Percentiles rank a stretch among this genome's conserved stretches.
These are phyloP conservation scores for Glaucidium brasilianum DNA, from an alignment of 2,113 vertebrate genomes.

Conservation along the genomic window DNA sequence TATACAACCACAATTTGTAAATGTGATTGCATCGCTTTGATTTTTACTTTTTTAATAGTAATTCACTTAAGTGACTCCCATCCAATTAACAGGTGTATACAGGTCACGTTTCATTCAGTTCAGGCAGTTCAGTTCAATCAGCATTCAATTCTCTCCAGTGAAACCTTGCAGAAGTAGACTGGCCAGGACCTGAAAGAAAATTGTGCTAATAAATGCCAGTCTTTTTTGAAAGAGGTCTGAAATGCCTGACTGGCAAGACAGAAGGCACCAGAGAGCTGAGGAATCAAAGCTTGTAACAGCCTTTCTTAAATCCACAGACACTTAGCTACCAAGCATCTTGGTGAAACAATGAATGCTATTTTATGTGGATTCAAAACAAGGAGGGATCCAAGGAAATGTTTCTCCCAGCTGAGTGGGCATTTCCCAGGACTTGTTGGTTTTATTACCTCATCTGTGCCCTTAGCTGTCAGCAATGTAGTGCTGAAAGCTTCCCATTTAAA, in stretches of 20 bases:
- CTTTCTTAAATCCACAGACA: neutral
- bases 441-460: slow-evolving; percentile 58
- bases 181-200: neutral
- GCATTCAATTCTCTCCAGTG: neutral
- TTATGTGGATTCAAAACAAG: neutral
- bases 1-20: neutral
- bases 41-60: neutral
- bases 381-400: slow-evolving; percentile 17
- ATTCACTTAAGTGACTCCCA: neutral
- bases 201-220: neutral
- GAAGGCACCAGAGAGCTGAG: slow-evolving; percentile 28
- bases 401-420: slow-evolving; percentile 20
- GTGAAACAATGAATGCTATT: neutral
- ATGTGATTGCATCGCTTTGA: neutral
- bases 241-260: neutral
- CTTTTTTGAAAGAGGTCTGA: neutral
- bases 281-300: neutral
- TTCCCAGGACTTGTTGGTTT: slow-evolving; percentile 45
- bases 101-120: neutral
- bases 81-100: neutral
- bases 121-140: neutral
- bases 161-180: neutral
- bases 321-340: neutral
- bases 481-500: slow-evolving; percentile 60
- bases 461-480: slow-evolving; percentile 3